phyloP scores from a whole-genome alignment of 2,113 vertebrate genomes.

The Etia nguti region DNA sequence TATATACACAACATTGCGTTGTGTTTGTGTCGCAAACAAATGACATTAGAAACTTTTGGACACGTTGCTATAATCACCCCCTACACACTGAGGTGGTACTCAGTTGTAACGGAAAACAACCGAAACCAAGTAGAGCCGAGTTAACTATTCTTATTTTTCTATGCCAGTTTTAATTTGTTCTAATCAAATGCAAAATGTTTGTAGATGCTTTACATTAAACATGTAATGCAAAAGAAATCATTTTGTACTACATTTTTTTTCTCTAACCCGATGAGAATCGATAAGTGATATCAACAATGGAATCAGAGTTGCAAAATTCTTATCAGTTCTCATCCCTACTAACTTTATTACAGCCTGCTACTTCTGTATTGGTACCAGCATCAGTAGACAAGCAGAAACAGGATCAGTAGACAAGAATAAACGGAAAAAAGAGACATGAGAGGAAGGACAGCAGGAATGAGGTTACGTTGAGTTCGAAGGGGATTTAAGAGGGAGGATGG shows the following conservation, averaged over 20 bases:
- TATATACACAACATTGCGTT: background rate
- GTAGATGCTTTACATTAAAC: background rate
- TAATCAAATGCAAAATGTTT: background rate
- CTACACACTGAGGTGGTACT: background rate
- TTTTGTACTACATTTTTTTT: background rate
- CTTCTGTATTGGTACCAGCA: background rate
- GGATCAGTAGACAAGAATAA: background rate
- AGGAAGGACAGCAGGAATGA: background rate
- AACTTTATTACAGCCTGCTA: background rate
- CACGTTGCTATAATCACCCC: background rate
- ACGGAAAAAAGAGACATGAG: background rate
- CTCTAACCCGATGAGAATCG: background rate
- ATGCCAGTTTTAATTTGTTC: background rate
- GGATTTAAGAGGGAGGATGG: background rate
- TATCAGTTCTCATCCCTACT: background rate
- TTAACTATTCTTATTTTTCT: background rate
- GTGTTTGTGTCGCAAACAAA: background rate
- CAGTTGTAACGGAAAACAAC: background rate
- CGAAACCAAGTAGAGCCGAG: background rate
- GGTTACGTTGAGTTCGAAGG: background rate
- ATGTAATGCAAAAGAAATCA: background rate
- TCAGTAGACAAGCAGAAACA: background rate
- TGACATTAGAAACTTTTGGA: background rate
- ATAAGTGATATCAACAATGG: background rate
- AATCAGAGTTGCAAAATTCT: background rate